phyloP scores from a whole-genome alignment of 2,797 vertebrate genomes.

The Ficedula albicollis region DNA sequence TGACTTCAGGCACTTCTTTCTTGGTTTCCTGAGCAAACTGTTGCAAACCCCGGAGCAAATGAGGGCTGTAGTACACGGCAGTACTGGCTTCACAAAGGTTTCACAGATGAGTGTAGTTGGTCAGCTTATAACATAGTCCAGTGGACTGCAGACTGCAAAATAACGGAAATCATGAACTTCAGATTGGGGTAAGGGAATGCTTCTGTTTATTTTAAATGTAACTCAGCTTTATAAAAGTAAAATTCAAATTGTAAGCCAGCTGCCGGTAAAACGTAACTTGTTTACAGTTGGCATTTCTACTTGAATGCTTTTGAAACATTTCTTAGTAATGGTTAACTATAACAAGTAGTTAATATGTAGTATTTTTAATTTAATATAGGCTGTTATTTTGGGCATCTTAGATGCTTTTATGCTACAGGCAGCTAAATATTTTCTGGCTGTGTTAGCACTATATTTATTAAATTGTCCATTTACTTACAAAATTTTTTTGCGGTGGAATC shows the following conservation, averaged over 20 bases:
- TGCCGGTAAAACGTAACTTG: background rate
- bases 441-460: background rate
- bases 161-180: slow-evolving; percentile 55
- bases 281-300: slow-evolving; percentile 6
- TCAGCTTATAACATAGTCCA: background rate
- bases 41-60: slow-evolving; percentile 38
- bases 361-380: background rate
- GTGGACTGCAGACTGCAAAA: background rate
- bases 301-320: slow-evolving; percentile 6
- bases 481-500: background rate
- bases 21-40: slow-evolving; percentile 76
- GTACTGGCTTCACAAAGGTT: background rate
- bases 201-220: slow-evolving; percentile 43
- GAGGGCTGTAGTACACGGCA: background rate
- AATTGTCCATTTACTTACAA: background rate
- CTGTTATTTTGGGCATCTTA: background rate
- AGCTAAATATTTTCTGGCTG: slow-evolving; percentile 23
- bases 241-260: background rate
- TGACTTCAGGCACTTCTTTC: slow-evolving; percentile 67
- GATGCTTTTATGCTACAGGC: background rate
- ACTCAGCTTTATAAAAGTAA: background rate
- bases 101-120: background rate
- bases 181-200: slow-evolving; percentile 72
- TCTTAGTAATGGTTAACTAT: background rate
- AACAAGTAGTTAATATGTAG: background rate